Conservation (phyloP, 2,797 vertebrate genomes). For the Bucorvus abyssinicus region DNA sequence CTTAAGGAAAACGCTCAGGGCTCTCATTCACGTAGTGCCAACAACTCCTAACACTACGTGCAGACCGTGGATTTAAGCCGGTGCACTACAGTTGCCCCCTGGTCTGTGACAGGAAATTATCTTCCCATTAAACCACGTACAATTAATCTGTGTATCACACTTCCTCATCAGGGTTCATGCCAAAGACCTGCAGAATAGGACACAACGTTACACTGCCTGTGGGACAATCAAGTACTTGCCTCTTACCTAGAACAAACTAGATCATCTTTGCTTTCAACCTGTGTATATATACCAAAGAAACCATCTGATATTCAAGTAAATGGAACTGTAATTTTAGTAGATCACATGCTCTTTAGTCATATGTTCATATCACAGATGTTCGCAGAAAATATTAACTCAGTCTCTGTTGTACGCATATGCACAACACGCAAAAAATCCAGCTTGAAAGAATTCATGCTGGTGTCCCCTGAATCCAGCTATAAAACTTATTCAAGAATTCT, state of each 20-base stretch:
- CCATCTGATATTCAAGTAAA: background rate
- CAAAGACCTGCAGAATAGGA: background rate
- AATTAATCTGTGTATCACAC: background rate
- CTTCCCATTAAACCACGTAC: background rate
- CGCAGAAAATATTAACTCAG: background rate
- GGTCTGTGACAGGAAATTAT: background rate
- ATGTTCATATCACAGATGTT: background rate
- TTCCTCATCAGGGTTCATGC: background rate
- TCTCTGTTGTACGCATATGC: background rate
- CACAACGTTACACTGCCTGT: background rate
- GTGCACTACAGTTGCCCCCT: background rate
- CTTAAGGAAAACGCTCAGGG: background rate
- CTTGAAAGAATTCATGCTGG: rapidly evolving
- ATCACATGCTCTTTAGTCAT: background rate
- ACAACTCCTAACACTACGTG: background rate
- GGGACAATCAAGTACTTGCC: background rate
- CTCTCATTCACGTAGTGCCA: background rate
- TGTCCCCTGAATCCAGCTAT: background rate
- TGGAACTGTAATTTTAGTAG: background rate
- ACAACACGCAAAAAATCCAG: background rate
- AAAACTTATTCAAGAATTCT: background rate
- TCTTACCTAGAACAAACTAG: background rate
- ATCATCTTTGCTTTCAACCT: background rate
- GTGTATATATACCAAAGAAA: background rate
- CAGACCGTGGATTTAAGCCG: rapidly evolving